A percentile compares a stretch with the other conserved stretches of the same genome.
Evolutionary conservation across 2,888 invertebrate species (phyloP).

Genomic region (Trichacis sp.): DNA sequence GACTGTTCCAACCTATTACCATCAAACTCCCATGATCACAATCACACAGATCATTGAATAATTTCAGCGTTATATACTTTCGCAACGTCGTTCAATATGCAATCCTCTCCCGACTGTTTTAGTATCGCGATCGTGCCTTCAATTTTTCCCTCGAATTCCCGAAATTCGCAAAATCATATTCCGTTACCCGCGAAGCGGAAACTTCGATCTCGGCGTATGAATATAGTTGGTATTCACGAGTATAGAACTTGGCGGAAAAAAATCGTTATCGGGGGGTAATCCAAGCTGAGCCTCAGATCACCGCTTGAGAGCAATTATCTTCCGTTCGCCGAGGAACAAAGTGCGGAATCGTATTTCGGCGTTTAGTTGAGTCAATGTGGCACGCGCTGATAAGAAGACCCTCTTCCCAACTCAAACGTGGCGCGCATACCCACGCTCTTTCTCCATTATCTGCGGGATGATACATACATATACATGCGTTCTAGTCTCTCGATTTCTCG

Average conservation of each 20-base stretch:
- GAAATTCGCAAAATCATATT: background rate
- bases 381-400: slow-evolving; percentile 55
- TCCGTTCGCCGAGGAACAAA: slow-evolving; percentile 54
- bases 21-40: too few relatives aligned
- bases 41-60: too few relatives aligned
- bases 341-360: slow-evolving; percentile 62
- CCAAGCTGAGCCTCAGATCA: slow-evolving; percentile 44
- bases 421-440: slow-evolving; percentile 13
- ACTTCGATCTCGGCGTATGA: slow-evolving; percentile 3
- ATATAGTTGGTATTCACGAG: slow-evolving; percentile 9
- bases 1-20: too few relatives aligned
- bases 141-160: background rate
- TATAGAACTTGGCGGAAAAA: slow-evolving; percentile 28
- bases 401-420: slow-evolving; percentile 31
- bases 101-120: too few relatives aligned
- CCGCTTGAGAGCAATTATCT: slow-evolving; percentile 56
- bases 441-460: slow-evolving; percentile 25
- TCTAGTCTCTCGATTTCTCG: slow-evolving; percentile 21
- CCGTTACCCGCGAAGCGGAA: background rate
- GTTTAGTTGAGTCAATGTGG: slow-evolving; percentile 63
- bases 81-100: too few relatives aligned
- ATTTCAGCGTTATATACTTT: too few relatives aligned
- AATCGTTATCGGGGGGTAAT: slow-evolving; percentile 29
- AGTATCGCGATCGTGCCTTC: too few relatives aligned
- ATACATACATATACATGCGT: slow-evolving; percentile 35